phyloP scores from a whole-genome alignment of 2,888 invertebrate species.

The Dasysyrphus albostriatus region DNA sequence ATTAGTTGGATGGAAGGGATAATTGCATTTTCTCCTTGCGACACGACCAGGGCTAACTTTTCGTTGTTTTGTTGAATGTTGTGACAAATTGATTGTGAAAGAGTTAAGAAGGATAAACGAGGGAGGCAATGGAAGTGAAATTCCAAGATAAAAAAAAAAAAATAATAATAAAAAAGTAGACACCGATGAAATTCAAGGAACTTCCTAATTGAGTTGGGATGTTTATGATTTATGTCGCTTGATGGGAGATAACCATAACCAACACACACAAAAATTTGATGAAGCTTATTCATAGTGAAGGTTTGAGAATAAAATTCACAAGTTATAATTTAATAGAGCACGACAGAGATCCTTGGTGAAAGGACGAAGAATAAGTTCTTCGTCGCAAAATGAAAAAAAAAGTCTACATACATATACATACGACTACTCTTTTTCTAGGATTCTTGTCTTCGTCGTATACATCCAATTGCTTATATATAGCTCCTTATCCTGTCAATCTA shows the following conservation, averaged over 20 bases:
- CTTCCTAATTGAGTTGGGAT: conserved; percentile 73
- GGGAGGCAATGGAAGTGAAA: too few relatives aligned
- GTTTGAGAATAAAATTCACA: conserved; percentile 21
- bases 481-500: conserved; percentile 72
- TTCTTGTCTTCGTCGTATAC: conserved; percentile 9
- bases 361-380: conserved; percentile 8
- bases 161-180: conserved; percentile 6
- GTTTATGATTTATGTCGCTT: conserved; percentile 72
- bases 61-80: conserved; percentile 51
- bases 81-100: conserved; percentile 72
- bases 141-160: background rate
- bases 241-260: conserved; percentile 31
- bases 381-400: background rate
- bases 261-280: conserved; percentile 48
- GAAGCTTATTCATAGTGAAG: conserved; percentile 27
- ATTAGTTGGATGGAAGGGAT: conserved; percentile 57
- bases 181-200: conserved; percentile 44
- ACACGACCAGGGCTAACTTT: conserved; percentile 55
- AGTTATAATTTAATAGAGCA: conserved; percentile 66
- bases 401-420: background rate
- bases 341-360: conserved; percentile 53
- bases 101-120: conserved; percentile 19
- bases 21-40: conserved; percentile 64
- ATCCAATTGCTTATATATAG: conserved; percentile 53
- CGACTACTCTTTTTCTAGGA: background rate